These are phyloP conservation scores for Microcebus jonahi DNA, from an alignment of 2,113 vertebrate genomes.

Conservation along the genomic window DNA sequence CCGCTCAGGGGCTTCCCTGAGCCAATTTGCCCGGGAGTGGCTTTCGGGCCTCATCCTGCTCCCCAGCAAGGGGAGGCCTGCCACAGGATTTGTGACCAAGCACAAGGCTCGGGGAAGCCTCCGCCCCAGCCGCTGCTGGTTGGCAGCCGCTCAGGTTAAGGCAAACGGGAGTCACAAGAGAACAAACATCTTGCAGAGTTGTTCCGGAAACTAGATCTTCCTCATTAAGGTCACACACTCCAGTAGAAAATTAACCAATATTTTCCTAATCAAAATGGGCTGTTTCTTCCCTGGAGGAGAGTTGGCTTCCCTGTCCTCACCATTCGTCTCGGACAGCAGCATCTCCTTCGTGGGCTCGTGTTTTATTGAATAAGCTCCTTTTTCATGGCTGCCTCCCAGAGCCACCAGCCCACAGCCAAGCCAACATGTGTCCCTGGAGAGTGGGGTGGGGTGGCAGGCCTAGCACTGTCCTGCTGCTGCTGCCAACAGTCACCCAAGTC, in stretches of 20 bases:
- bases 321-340: background rate
- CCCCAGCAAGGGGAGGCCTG: background rate
- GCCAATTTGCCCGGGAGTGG: background rate
- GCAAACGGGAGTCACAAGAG: background rate
- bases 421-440: background rate
- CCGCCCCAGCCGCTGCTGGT: background rate
- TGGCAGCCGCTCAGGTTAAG: background rate
- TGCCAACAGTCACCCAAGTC: too few relatives aligned
- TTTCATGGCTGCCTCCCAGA: background rate
- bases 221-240: background rate
- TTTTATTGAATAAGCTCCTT: background rate
- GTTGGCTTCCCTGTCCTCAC: background rate
- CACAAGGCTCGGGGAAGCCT: background rate
- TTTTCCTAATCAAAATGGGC: background rate
- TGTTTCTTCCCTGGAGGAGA: background rate
- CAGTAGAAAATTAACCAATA: slow-evolving; percentile 4
- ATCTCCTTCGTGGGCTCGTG: background rate
- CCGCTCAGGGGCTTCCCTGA: background rate
- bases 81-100: background rate
- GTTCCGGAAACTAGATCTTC: background rate
- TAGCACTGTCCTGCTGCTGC: background rate
- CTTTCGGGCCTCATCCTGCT: background rate
- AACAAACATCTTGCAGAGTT: background rate
- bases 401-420: background rate
- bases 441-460: accelerated